Percentiles rank a stretch among this genome's conserved stretches.
phyloP scores from a whole-genome alignment of 2,113 vertebrate genomes.

The Rhegmatorhina hoffmannsi region DNA sequence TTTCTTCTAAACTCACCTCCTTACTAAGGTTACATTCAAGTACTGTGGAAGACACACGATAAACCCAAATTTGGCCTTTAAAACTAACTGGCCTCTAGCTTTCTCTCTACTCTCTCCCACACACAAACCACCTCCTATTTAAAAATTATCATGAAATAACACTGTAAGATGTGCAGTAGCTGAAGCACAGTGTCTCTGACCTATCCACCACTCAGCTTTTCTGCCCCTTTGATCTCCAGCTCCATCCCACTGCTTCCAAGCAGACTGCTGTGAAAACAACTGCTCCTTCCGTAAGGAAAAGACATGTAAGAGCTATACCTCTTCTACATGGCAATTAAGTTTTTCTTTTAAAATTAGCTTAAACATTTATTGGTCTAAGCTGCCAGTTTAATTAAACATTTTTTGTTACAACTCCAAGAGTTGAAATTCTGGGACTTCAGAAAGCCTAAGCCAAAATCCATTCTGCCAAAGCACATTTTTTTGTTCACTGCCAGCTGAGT shows the following conservation, averaged over 20 bases:
- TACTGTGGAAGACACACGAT: rapidly evolving
- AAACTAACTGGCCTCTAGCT: neutral
- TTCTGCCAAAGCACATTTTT: constrained; percentile 53
- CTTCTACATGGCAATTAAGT: neutral
- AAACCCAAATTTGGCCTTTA: neutral
- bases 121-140: rapidly evolving
- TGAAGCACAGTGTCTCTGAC: neutral
- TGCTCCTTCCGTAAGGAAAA: neutral
- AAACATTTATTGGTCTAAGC: constrained; percentile 18
- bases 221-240: neutral
- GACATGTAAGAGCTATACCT: neutral
- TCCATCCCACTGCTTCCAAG: neutral
- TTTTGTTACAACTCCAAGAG: constrained; percentile 23
- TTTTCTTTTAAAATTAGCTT: constrained; percentile 46
- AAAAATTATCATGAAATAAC: neutral
- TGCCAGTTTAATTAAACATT: constrained; percentile 58
- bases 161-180: neutral
- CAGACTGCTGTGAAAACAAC: neutral
- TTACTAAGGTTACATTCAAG: neutral
- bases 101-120: neutral
- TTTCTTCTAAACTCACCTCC: neutral
- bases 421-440: constrained; percentile 15
- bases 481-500: constrained; percentile 55
- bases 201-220: neutral
- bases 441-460: constrained; percentile 38